A percentile compares a stretch with the other conserved stretches of the same genome.
phyloP scores from a whole-genome alignment of 1,140 invertebrate genomes.

The Aricia agestis region DNA sequence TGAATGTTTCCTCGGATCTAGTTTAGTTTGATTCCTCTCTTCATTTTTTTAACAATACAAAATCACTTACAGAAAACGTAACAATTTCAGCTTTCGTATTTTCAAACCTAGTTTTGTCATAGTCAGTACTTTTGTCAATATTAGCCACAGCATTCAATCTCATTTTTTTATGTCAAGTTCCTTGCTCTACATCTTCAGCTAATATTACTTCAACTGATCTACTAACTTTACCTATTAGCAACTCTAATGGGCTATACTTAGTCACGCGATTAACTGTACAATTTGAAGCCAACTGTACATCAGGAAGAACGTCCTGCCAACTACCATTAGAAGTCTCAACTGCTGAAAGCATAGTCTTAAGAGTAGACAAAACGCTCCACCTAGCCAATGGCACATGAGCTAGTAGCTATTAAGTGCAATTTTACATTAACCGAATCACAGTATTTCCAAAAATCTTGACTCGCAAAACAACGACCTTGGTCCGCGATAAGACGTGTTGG shows the following conservation, averaged over 20 bases:
- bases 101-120: slow-evolving; percentile 47
- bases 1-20: slow-evolving; percentile 45
- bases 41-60: slow-evolving; percentile 47
- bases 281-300: slow-evolving; percentile 46
- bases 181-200: slow-evolving; percentile 18
- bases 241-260: slow-evolving; percentile 39
- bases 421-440: slow-evolving; percentile 30
- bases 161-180: neutral
- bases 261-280: slow-evolving; percentile 39
- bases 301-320: slow-evolving; percentile 40
- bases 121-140: neutral
- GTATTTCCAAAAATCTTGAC: slow-evolving; percentile 36
- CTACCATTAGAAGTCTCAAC: neutral
- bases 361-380: slow-evolving; percentile 46
- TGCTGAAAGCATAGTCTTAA: slow-evolving; percentile 37
- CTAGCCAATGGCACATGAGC: slow-evolving; percentile 31
- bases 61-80: slow-evolving; percentile 42
- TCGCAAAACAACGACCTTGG: slow-evolving; percentile 40
- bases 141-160: slow-evolving; percentile 4
- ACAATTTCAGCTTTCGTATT: slow-evolving; percentile 39
- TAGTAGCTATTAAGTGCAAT: slow-evolving; percentile 34
- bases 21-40: slow-evolving; percentile 48
- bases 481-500: slow-evolving; percentile 39
- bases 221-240: slow-evolving; percentile 38
- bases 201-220: slow-evolving; percentile 37